Percentiles rank a stretch among this genome's conserved stretches.
These are phyloP conservation scores for Paedocypris micromegethes DNA, from an alignment of 2,797 vertebrate species.

Conservation along the genomic window DNA sequence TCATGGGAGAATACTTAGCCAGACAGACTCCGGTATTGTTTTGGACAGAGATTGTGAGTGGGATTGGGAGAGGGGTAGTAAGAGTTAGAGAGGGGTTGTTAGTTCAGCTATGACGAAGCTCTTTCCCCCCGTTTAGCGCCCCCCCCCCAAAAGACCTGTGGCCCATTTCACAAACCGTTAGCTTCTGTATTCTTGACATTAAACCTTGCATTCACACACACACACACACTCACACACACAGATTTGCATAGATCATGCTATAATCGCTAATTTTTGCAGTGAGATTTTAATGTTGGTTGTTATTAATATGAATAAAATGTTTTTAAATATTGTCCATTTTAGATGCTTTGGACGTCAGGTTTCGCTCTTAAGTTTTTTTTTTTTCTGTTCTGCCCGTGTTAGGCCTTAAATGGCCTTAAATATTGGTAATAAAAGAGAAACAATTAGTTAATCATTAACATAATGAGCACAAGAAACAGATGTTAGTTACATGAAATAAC, in stretches of 20 bases:
- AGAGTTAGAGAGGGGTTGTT: slow-evolving; percentile 45
- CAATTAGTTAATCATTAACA: no score
- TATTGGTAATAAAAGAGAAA: no score
- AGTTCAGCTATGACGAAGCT: slow-evolving; percentile 41
- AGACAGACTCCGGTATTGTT: slow-evolving; percentile 48
- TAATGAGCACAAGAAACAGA: no score
- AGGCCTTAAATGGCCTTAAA: no score
- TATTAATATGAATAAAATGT: no score
- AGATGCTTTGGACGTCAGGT: no score
- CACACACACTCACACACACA: slow-evolving; percentile 23
- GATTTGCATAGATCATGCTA: slow-evolving; percentile 31
- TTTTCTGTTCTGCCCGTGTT: no score
- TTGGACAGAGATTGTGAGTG: slow-evolving; percentile 47
- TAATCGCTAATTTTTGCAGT: slow-evolving; percentile 41
- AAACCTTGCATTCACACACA: slow-evolving; percentile 40
- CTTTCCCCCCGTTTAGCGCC: slow-evolving; percentile 31
- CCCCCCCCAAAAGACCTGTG: slow-evolving; percentile 39
- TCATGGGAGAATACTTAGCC: slow-evolving; percentile 48
- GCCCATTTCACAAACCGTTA: slow-evolving; percentile 47
- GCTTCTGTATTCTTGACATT: slow-evolving; percentile 26
- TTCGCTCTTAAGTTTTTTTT: no score
- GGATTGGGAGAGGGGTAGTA: slow-evolving; percentile 36
- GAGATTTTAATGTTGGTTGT: background rate
- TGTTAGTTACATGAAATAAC: no score
- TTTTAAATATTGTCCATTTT: no score